Conservation (phyloP, 2,797 vertebrate species). For the Rhinogobio ventralis region DNA sequence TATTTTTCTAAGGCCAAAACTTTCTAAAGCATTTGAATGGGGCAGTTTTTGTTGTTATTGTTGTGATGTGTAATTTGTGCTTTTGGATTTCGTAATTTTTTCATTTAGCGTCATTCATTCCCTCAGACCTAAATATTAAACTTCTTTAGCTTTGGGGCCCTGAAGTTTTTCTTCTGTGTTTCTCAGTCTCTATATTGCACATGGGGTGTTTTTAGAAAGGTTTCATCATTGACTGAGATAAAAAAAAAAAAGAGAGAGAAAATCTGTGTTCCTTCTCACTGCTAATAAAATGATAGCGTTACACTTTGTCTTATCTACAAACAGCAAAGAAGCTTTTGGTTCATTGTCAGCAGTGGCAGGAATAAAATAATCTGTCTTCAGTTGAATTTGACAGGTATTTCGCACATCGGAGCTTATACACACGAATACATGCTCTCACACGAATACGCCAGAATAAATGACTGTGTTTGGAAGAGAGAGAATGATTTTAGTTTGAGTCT, state of each 20-base stretch:
- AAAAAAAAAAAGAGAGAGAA: not conserved
- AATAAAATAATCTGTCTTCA: constrained; percentile 44
- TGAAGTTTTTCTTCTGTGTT: constrained; percentile 12
- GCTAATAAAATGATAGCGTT: constrained; percentile 54
- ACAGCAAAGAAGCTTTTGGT: constrained; percentile 36
- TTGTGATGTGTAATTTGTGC: not conserved
- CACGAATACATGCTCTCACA: not conserved
- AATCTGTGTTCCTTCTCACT: constrained; percentile 25
- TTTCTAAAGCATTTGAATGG: constrained; percentile 3
- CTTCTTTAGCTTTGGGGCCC: constrained; percentile 37
- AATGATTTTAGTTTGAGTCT: not conserved
- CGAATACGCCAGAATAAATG: constrained; percentile 37
- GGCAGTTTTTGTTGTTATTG: not conserved
- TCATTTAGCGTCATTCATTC: constrained; percentile 36
- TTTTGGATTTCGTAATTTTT: constrained; percentile 66
- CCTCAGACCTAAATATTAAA: constrained; percentile 35
- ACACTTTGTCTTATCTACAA: constrained; percentile 52
- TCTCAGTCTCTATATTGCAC: constrained; percentile 32
- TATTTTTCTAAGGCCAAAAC: not conserved
- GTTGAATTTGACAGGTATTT: constrained; percentile 42
- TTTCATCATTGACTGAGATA: constrained; percentile 50
- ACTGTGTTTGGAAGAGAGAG: constrained; percentile 5
- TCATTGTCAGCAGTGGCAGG: constrained; percentile 34
- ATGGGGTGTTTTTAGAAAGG: constrained; percentile 27
- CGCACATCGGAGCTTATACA: not conserved